Evolutionary conservation across 2,888 invertebrate genomes (phyloP), one percentile per base, ranked within the genome.

Genomic region (Rhagonycha fulva): DNA sequence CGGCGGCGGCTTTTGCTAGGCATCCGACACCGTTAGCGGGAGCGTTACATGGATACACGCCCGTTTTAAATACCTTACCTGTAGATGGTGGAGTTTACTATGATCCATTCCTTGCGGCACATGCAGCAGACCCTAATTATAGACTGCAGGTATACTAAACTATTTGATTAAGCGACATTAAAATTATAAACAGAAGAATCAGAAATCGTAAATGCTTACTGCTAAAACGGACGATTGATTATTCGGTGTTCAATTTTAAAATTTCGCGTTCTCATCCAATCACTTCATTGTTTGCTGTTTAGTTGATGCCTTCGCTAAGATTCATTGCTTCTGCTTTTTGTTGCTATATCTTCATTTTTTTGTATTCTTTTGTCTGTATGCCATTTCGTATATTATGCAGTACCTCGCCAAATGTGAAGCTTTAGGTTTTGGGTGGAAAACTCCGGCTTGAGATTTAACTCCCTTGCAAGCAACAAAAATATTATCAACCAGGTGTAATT

Each of bases 71-170:
- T 79, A 87, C 87, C 61, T 81, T 87, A 74, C 87, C 87, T 62
- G 87, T 87, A 28, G 87, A 87, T 90, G 92, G 89, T 90, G 95
- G 97, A 89, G 94, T 97, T 83, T 98, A 97, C 92, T 98, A 97
- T 91, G 97, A 98, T 91, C 97, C 96, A 85, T 96, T 97, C 92
- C 90, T 98, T 91, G 75, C 78, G 11, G 95, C 96, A 81, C 93
- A 93, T 84, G 94, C 95, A 81, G 94, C 95, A 85, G 96, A 96
- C 90, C 94, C 95, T 82, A 95, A 94, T 90, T 95, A 96, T 90
- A 94, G 96, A 90, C 91, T 96, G 85, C 96, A 96, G 94, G 96
- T 96, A 91, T 92, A 91, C 84, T 47, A 47, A 47, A 47, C 7
- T 47, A 47, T 47, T 47, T 47, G 47, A 47, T 47, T 47, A 47